These are phyloP conservation scores for Otolemur crassicaudatus DNA, from an alignment of 2,797 vertebrate genomes.

Conservation along the genomic window DNA sequence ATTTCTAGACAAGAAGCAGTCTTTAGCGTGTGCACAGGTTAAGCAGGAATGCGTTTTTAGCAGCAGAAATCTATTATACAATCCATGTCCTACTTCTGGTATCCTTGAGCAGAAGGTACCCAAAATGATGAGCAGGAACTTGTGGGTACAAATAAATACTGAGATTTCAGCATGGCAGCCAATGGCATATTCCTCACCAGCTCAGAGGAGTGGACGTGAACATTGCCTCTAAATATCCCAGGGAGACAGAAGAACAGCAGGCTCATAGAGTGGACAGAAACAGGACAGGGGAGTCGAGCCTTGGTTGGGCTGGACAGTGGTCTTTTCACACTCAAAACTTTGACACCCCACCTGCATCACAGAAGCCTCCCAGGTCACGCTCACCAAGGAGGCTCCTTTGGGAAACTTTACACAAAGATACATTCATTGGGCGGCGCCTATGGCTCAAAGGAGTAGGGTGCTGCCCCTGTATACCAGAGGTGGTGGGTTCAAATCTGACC, in stretches of 20 bases:
- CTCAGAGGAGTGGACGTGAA: too few relatives aligned
- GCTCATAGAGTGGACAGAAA: neutral
- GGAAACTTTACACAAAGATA: neutral
- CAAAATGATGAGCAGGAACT: neutral
- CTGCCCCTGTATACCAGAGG: too few relatives aligned
- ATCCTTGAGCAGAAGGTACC: neutral
- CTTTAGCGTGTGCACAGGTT: neutral
- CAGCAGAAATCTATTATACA: neutral
- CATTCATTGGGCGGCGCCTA: too few relatives aligned
- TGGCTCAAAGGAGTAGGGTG: too few relatives aligned
- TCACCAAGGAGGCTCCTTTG: neutral
- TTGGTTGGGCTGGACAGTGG: rapidly evolving
- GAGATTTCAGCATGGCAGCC: neutral
- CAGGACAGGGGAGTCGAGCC: rapidly evolving
- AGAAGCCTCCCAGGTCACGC: neutral
- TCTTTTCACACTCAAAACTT: rapidly evolving
- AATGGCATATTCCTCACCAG: neutral
- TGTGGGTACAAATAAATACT: neutral
- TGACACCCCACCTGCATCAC: neutral
- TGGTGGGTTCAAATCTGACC: too few relatives aligned
- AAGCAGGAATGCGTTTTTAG: neutral
- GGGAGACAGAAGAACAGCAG: rapidly evolving
- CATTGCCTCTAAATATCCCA: neutral
- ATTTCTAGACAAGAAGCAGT: neutral
- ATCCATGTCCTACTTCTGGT: neutral